These are phyloP conservation scores for Pseudopleuronectes americanus DNA, from an alignment of 2,797 vertebrate species.

Conservation along the genomic window DNA sequence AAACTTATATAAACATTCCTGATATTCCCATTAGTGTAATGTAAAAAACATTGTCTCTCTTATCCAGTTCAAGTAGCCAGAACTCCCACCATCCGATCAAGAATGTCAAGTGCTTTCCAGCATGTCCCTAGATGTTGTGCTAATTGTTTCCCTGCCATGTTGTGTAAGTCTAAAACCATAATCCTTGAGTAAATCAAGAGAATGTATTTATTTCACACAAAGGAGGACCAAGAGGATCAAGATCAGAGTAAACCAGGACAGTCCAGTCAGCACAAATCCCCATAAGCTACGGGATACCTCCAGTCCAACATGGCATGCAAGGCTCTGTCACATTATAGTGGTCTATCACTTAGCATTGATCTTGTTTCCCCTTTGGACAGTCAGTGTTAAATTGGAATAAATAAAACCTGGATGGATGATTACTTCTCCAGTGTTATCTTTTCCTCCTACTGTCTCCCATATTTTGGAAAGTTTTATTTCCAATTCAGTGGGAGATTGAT, in stretches of 20 bases:
- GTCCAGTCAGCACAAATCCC: conserved; percentile 40
- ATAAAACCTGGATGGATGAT: conserved; percentile 41
- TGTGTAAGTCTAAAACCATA: conserved; percentile 34
- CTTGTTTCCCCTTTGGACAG: conserved; percentile 18
- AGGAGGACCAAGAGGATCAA: conserved; percentile 38
- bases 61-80: conserved; percentile 12
- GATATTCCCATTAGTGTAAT: conserved; percentile 46
- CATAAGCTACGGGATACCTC: conserved; percentile 23
- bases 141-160: conserved; percentile 9
- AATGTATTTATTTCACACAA: conserved; percentile 45
- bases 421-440: conserved; percentile 51
- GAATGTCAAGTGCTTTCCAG: conserved; percentile 26
- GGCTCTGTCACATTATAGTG: conserved; percentile 6
- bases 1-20: no score
- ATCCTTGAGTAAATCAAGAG: conserved; percentile 34
- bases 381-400: conserved; percentile 18
- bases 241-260: conserved; percentile 39
- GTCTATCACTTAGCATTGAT: conserved; percentile 14
- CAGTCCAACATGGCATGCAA: not conserved
- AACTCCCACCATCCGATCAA: not conserved
- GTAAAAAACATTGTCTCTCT: conserved; percentile 40
- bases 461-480: conserved; percentile 42
- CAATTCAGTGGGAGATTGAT: conserved; percentile 58
- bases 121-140: conserved; percentile 5
- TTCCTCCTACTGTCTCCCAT: conserved; percentile 21